These are phyloP conservation scores for Pholis gunnellus DNA, from an alignment of 2,113 vertebrate species.

Conservation along the genomic window DNA sequence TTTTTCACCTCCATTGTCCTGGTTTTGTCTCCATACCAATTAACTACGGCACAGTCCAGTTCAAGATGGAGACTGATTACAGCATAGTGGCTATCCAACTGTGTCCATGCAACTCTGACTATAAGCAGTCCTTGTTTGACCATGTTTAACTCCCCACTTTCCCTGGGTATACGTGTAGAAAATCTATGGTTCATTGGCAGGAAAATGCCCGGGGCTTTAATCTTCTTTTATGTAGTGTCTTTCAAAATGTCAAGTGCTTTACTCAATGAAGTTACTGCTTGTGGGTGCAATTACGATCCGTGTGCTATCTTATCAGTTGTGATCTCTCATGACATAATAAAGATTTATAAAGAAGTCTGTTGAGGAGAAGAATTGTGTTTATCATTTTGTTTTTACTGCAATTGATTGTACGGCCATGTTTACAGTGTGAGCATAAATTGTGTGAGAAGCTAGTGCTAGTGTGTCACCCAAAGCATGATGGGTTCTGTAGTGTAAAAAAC, in stretches of 20 bases:
- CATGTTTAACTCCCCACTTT: not conserved
- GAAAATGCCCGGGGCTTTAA: slow-evolving; percentile 10
- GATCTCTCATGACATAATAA: not conserved
- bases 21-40: not conserved
- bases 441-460: not conserved
- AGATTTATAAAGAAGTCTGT: not conserved
- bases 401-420: not conserved
- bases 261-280: slow-evolving; percentile 19
- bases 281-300: not conserved
- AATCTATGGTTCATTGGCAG: not conserved
- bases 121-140: not conserved
- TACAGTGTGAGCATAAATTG: not conserved
- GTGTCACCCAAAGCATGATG: not conserved
- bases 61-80: not conserved
- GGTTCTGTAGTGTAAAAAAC: not conserved
- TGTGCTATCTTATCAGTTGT: not conserved
- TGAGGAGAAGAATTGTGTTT: not conserved
- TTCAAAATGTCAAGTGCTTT: slow-evolving; percentile 43
- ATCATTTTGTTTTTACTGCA: not conserved
- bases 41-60: not conserved
- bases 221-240: slow-evolving; percentile 26
- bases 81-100: not conserved
- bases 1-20: not conserved
- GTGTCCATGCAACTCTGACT: not conserved
- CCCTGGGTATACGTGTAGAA: not conserved